phyloP scores from a whole-genome alignment of 35 echinoderm and acorn worm species.

The Amphiura filiformis region DNA sequence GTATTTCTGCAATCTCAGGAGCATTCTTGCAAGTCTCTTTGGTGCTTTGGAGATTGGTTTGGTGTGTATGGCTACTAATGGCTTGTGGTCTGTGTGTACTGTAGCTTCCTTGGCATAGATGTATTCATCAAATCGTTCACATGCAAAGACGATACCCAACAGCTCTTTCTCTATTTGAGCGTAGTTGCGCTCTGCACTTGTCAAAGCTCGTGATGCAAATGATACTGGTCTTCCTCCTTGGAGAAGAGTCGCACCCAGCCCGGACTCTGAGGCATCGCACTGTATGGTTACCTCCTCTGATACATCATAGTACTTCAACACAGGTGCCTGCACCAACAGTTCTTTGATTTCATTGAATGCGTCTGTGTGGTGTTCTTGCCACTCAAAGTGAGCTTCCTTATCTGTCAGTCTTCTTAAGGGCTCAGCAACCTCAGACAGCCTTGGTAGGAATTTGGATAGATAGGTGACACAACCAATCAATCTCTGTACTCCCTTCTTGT shows the following conservation, averaged over 20 bases:
- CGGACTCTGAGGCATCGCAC: slow-evolving; percentile 44
- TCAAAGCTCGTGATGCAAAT: slow-evolving; percentile 46
- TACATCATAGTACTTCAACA: slow-evolving; percentile 52
- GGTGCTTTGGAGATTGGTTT: slow-evolving; percentile 44
- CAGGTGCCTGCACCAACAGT: slow-evolving; percentile 21
- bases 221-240: slow-evolving; percentile 48
- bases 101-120: slow-evolving; percentile 23
- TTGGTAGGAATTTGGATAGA: slow-evolving; percentile 47
- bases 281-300: slow-evolving; percentile 37
- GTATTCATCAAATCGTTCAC: slow-evolving; percentile 50
- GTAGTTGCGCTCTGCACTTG: slow-evolving; percentile 40
- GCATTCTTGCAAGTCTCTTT: slow-evolving; percentile 55
- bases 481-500: slow-evolving; percentile 40
- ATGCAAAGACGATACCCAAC: slow-evolving; percentile 18
- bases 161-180: slow-evolving; percentile 45
- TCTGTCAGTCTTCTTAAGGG: slow-evolving; percentile 53
- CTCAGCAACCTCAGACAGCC: slow-evolving; percentile 50
- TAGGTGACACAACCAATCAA: slow-evolving; percentile 47
- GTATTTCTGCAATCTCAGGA: slow-evolving; percentile 55
- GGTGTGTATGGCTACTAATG: slow-evolving; percentile 34
- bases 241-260: slow-evolving; percentile 42
- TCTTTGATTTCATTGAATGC: slow-evolving; percentile 35
- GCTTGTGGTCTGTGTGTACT: slow-evolving; percentile 59
- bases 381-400: slow-evolving; percentile 40
- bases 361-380: slow-evolving; percentile 17